These are phyloP conservation scores for Eurystomus gularis DNA, from an alignment of 2,113 vertebrate species.

Conservation along the genomic window DNA sequence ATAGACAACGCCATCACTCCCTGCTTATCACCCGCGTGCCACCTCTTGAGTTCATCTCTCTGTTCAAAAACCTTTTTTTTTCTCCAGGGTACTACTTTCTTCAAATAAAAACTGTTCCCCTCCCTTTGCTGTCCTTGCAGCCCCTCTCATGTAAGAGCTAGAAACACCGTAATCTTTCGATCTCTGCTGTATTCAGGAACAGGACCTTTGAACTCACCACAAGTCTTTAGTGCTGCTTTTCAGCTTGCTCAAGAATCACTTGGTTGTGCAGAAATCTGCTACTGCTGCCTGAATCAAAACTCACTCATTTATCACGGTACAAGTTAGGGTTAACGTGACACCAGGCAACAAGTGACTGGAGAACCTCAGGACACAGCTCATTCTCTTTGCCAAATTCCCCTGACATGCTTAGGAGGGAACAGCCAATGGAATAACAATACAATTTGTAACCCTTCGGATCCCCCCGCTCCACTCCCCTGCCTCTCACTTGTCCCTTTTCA, in stretches of 20 bases:
- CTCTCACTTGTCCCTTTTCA: neutral
- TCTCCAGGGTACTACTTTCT: neutral
- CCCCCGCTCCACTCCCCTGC: neutral
- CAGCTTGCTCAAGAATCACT: neutral
- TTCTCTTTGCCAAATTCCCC: neutral
- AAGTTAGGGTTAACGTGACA: neutral
- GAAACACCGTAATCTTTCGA: neutral
- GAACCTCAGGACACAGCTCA: neutral
- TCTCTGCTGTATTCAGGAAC: neutral
- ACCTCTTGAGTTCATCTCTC: neutral
- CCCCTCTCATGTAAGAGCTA: neutral
- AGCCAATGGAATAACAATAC: neutral
- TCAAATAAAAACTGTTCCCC: neutral
- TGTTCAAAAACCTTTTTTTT: neutral
- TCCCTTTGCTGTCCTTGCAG: neutral
- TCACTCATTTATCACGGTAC: neutral
- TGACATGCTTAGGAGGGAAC: neutral
- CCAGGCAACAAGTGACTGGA: conserved; percentile 5
- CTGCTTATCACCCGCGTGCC: neutral
- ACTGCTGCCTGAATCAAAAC: neutral
- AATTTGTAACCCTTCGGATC: neutral
- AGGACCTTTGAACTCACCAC: neutral
- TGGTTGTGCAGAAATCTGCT: neutral
- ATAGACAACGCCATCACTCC: neutral
- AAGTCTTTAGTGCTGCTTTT: neutral